phyloP scores from a whole-genome alignment of 2,888 invertebrate genomes.

The Oxyteleia sp. region DNA sequence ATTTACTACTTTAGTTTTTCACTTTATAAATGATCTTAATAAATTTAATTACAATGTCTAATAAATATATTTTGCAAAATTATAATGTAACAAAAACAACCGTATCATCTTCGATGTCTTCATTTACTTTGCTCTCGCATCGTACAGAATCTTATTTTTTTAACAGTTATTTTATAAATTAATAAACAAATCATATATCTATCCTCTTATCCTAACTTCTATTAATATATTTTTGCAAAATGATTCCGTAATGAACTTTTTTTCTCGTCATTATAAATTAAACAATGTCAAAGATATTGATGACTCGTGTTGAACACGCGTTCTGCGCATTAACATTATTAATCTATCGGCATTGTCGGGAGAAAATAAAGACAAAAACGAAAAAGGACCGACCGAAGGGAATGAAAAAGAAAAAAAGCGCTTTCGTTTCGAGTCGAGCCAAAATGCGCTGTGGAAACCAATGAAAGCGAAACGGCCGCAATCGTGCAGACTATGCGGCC shows the following conservation, averaged over 20 bases:
- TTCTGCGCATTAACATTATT: constrained; percentile 48
- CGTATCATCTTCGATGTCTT: no score
- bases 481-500: constrained; percentile 54
- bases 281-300: constrained; percentile 35
- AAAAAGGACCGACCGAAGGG: neutral
- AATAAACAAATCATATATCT: no score
- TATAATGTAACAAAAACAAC: no score
- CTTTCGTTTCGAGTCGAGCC: constrained; percentile 51
- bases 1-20: no score
- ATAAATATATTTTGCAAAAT: no score
- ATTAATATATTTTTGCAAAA: neutral
- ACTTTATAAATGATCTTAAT: no score
- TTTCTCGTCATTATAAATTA: constrained; percentile 15
- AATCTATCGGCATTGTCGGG: constrained; percentile 47
- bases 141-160: no score
- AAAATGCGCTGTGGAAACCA: constrained; percentile 45
- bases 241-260: neutral
- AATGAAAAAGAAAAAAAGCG: constrained; percentile 37
- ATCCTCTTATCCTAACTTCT: no score
- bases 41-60: no score
- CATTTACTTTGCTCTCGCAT: no score
- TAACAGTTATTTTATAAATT: no score
- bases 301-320: constrained; percentile 32
- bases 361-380: constrained; percentile 41
- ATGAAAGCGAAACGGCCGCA: constrained; percentile 58